phyloP scores from a whole-genome alignment of 2,113 vertebrate genomes.

The Casuarius casuarius region DNA sequence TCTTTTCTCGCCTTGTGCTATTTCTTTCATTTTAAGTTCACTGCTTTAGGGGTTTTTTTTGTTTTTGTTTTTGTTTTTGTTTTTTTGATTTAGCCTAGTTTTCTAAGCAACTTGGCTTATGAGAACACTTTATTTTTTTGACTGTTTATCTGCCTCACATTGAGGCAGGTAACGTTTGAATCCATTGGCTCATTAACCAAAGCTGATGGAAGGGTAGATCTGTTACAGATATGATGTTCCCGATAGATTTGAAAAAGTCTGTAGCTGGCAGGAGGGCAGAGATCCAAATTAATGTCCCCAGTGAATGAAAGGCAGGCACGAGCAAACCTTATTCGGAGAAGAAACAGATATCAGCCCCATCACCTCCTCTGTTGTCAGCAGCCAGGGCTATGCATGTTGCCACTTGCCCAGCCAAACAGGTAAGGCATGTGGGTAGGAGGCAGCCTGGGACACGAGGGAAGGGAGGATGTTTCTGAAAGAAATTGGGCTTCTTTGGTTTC shows the following conservation, averaged over 20 bases:
- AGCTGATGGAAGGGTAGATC: neutral
- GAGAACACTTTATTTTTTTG: neutral
- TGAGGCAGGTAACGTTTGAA: neutral
- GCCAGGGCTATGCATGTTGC: accelerated
- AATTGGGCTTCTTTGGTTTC: neutral
- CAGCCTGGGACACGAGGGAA: neutral
- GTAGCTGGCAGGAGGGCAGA: neutral
- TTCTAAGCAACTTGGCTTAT: neutral
- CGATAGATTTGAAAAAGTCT: neutral
- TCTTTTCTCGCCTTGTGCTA: neutral
- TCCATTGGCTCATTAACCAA: slow-evolving; percentile 13
- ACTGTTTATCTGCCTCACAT: neutral
- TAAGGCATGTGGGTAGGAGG: neutral
- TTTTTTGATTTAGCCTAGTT: neutral
- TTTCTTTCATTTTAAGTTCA: neutral
- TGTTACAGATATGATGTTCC: neutral
- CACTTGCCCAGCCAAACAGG: neutral
- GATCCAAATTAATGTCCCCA: neutral
- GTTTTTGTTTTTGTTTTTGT: neutral
- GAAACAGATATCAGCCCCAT: neutral
- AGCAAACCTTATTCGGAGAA: neutral
- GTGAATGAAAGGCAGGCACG: neutral
- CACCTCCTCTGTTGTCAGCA: neutral
- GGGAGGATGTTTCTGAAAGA: accelerated
- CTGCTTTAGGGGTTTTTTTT: neutral